Percentiles rank a stretch among this genome's conserved stretches.
Evolutionary conservation across 2,113 vertebrate species (phyloP).

Genomic region (Pelecanoides urinatrix): DNA sequence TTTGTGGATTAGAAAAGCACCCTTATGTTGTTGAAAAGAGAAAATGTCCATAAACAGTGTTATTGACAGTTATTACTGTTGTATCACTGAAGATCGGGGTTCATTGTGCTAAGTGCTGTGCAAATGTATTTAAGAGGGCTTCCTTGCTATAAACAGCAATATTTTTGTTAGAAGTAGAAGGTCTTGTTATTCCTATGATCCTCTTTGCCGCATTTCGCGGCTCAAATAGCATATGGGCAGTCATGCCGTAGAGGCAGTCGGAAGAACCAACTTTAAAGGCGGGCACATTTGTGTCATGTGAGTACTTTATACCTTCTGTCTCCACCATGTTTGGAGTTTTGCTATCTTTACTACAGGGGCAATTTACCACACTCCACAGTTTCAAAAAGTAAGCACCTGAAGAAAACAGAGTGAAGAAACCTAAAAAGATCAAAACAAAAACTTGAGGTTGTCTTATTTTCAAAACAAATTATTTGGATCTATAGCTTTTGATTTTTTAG

Average conservation of each 20-base stretch:
- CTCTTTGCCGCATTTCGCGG: not conserved
- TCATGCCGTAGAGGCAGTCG: not conserved
- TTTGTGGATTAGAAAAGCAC: constrained; percentile 28
- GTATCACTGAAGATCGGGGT: not conserved
- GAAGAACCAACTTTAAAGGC: not conserved
- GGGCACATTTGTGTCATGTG: not conserved
- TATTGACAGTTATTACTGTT: constrained; percentile 46
- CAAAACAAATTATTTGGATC: not conserved
- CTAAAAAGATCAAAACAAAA: not conserved
- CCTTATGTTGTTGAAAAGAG: not conserved
- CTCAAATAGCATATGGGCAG: not conserved
- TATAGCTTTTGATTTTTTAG: not conserved
- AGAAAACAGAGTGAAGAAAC: not conserved
- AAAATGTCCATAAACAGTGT: constrained; percentile 13
- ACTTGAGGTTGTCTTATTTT: not conserved
- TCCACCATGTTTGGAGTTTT: not conserved
- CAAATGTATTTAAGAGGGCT: constrained; percentile 26
- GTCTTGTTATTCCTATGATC: constrained; percentile 8
- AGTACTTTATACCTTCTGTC: not conserved
- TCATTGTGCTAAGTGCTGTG: constrained; percentile 16
- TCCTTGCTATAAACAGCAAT: not conserved
- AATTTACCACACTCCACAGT: not conserved
- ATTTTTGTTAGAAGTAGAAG: constrained; percentile 13
- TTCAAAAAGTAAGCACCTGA: not conserved
- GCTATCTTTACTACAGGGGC: not conserved